A percentile compares a stretch with the other conserved stretches of the same genome.
Conservation (phyloP, 2,888 invertebrate genomes). For the Chesias legatella region DNA sequence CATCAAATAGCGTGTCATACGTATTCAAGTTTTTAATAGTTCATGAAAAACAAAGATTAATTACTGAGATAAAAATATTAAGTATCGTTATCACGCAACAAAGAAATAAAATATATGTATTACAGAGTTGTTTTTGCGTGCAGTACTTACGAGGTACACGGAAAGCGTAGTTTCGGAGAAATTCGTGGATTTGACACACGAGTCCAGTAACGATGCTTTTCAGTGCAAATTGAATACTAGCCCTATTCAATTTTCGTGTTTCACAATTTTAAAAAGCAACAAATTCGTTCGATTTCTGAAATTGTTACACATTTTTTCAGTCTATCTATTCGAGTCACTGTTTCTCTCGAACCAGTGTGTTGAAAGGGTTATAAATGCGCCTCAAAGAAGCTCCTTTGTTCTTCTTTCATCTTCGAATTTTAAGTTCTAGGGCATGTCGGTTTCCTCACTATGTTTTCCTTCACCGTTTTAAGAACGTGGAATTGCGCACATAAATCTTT, state of each 20-base stretch:
- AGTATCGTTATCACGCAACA: slow-evolving; percentile 16
- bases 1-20: slow-evolving; percentile 10
- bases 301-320: too few species aligned
- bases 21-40: slow-evolving; percentile 11
- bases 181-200: slow-evolving; percentile 40
- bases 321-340: too few species aligned
- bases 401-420: too few species aligned
- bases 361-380: too few species aligned
- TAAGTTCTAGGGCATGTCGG: too few species aligned
- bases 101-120: slow-evolving; percentile 7
- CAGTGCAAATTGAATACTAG: slow-evolving; percentile 4
- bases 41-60: slow-evolving; percentile 16
- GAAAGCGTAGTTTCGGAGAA: slow-evolving; percentile 10
- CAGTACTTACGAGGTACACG: neutral
- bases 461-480: too few species aligned
- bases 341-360: too few species aligned
- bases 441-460: too few species aligned
- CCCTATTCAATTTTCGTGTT: neutral
- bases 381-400: too few species aligned
- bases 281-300: neutral
- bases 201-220: slow-evolving; percentile 15
- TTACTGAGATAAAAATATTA: slow-evolving; percentile 13
- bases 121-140: slow-evolving; percentile 11
- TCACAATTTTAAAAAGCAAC: neutral
- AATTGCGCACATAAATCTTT: too few species aligned